Percentiles rank a stretch among this genome's conserved stretches.
Evolutionary conservation across 2,888 invertebrate genomes (phyloP).

Genomic region (Norana najaformis): DNA sequence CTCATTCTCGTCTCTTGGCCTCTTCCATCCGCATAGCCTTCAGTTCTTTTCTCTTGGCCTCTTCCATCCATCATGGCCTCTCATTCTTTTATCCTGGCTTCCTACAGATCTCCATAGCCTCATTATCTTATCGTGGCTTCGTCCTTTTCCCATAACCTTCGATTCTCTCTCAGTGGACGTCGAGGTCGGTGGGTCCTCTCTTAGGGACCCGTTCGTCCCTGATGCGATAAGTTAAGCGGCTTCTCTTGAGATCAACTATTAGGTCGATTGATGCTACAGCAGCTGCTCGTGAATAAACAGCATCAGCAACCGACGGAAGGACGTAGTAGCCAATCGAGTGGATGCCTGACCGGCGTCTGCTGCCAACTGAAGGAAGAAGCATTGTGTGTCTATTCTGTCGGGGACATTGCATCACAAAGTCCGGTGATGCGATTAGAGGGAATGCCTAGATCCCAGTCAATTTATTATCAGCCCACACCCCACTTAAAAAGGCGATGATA

Average conservation of each 20-base stretch:
- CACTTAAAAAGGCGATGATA: neutral
- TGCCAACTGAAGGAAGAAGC: neutral
- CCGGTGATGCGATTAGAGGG: neutral
- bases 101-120: too few relatives aligned
- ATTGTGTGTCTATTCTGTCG: neutral
- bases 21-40: too few relatives aligned
- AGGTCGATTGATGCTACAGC: neutral
- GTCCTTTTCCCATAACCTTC: neutral
- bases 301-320: too few relatives aligned
- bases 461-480: neutral
- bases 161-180: neutral
- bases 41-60: too few relatives aligned
- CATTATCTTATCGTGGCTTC: too few relatives aligned
- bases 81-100: too few relatives aligned
- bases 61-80: neutral
- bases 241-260: constrained; percentile 5
- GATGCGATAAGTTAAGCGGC: neutral
- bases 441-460: neutral
- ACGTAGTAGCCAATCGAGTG: neutral
- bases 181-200: neutral
- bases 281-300: neutral
- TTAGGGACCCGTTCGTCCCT: neutral
- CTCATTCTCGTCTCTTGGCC: too few relatives aligned
- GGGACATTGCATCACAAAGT: neutral
- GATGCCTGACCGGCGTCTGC: neutral